Percentiles rank a stretch among this genome's conserved stretches.
Evolutionary conservation across 2,888 invertebrate genomes (phyloP).

Genomic region (Pachycephus smyrnensis): DNA sequence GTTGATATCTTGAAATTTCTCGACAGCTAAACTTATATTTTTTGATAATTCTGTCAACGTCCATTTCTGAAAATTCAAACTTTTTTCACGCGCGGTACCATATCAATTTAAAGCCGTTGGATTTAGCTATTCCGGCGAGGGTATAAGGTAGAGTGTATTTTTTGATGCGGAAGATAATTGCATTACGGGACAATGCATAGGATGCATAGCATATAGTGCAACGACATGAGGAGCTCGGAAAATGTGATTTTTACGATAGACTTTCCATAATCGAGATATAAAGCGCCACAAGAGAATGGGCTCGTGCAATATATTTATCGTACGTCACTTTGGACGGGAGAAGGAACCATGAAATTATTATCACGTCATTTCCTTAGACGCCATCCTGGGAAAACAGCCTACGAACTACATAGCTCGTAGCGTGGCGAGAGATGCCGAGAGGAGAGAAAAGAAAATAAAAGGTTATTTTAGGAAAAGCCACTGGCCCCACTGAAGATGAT

Average conservation of each 20-base stretch:
- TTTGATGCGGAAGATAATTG: background rate
- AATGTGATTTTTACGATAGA: slow-evolving; percentile 1
- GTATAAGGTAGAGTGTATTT: background rate
- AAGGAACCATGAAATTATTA: slow-evolving; percentile 43
- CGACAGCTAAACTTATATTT: background rate
- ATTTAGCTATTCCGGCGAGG: background rate
- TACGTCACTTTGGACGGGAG: slow-evolving; percentile 19
- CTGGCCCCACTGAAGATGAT: slow-evolving; percentile 26
- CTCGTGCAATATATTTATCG: background rate
- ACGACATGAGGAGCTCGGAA: background rate
- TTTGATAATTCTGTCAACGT: background rate
- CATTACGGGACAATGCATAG: background rate
- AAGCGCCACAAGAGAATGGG: background rate
- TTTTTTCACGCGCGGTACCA: background rate
- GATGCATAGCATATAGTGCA: background rate
- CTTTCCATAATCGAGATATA: slow-evolving; percentile 7
- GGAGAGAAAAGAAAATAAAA: slow-evolving; percentile 35
- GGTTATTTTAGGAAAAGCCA: slow-evolving; percentile 36
- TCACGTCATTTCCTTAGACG: slow-evolving; percentile 31
- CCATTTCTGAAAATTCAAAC: background rate
- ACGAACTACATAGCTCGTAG: background rate
- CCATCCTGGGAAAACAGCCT: slow-evolving; percentile 19
- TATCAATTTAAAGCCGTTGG: background rate
- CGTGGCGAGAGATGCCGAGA: slow-evolving; percentile 3
- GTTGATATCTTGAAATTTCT: background rate